phyloP scores from a whole-genome alignment of 2,797 vertebrate species.

The Acrossocheilus fasciatus region DNA sequence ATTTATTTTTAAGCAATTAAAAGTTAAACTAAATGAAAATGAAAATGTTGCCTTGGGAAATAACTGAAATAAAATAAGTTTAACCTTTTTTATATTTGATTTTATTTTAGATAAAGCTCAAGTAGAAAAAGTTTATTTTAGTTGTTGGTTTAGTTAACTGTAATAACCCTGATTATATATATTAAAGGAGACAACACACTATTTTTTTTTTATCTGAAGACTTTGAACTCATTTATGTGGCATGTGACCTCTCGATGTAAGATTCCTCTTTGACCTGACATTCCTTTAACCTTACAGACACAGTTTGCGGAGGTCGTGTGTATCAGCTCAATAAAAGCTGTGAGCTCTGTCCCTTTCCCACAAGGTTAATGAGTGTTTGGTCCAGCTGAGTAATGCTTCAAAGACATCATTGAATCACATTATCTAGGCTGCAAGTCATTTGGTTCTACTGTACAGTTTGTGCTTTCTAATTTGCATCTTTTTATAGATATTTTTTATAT shows the following conservation, averaged over 20 bases:
- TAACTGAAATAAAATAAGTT: neutral
- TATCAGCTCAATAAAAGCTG: conserved; percentile 36
- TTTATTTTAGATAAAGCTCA: neutral
- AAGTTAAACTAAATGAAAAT: too few relatives aligned
- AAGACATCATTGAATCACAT: neutral
- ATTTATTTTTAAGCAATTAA: too few relatives aligned
- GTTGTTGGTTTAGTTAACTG: neutral
- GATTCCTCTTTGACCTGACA: conserved; percentile 2
- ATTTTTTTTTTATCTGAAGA: neutral
- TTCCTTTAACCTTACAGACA: conserved; percentile 21
- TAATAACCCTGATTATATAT: neutral
- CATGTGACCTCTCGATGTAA: neutral
- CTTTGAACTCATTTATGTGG: neutral
- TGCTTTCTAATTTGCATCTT: neutral
- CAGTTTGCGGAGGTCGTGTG: conserved; percentile 39
- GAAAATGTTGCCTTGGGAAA: too few relatives aligned
- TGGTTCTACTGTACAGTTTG: neutral
- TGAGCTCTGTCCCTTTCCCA: conserved; percentile 5
- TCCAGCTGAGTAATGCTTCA: neutral
- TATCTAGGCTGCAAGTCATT: conserved; percentile 4
- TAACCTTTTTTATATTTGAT: neutral
- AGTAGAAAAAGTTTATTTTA: neutral
- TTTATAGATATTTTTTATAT: neutral
- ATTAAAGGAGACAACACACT: neutral
- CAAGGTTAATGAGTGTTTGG: conserved; percentile 16